A percentile compares a stretch with the other conserved stretches of the same genome.
Conservation (phyloP, 1,140 invertebrate genomes). For the Meloidogyne floridensis region DNA sequence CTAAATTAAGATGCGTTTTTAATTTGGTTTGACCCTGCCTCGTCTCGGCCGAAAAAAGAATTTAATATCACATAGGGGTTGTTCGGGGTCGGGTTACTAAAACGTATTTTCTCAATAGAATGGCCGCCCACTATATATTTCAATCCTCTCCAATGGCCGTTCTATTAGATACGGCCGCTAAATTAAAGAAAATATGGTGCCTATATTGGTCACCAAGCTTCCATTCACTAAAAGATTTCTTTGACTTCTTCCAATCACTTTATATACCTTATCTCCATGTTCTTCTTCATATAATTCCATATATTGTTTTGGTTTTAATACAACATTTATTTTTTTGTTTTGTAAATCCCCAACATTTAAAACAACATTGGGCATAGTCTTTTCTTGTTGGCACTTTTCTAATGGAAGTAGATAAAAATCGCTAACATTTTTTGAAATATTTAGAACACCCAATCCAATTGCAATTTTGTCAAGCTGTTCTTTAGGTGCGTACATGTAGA, state of each 20-base stretch:
- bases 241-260: background rate
- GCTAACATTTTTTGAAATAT: constrained; percentile 1
- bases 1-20: no score
- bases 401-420: background rate
- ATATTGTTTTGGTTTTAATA: background rate
- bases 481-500: background rate
- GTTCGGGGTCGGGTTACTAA: no score
- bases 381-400: background rate
- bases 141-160: no score
- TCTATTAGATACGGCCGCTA: no score
- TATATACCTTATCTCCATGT: background rate
- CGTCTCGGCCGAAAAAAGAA: no score
- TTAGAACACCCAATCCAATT: background rate
- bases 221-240: no score
- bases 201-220: no score
- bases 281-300: constrained; percentile 1
- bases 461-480: background rate
- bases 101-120: no score
- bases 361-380: background rate
- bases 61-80: no score
- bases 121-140: no score
- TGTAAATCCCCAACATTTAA: background rate
- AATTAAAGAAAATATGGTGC: no score
- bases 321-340: background rate
- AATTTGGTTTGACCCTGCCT: no score